Base-by-base conservation (phyloP, 2,888 invertebrate species). In the Aspidapion aeneum region DNA sequence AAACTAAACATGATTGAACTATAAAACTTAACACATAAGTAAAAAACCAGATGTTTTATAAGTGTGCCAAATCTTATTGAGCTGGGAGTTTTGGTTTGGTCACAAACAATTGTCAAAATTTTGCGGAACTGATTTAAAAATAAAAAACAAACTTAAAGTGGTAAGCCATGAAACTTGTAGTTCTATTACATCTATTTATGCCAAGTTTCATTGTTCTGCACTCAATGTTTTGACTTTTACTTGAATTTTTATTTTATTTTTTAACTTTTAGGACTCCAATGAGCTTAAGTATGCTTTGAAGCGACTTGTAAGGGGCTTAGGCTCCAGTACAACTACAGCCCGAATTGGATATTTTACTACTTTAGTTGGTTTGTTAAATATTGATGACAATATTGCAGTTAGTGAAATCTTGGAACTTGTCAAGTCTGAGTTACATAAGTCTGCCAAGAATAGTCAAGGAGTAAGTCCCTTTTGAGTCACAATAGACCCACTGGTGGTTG, bases 221-320 rank as follows among this genome's bases (percentile, higher is more conserved):
- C n/a, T n/a, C n/a, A n/a, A n/a, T n/a, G n/a, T n/a, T n/a, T n/a
- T n/a, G n/a, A n/a, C n/a, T n/a, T 48, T 48, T 48, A 12, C 22
- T 57, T 57, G 18, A 22, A 55, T 56, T 62, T n/a, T 7, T 58
- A 17, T 56, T 57, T 9, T 57, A 19, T 9, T 19, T 62, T 65
- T 66, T 70, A 52, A 57, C 63, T 77, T 82, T 64, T 73, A 87
- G 90, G 84, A 82, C 72, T 81, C 81, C 71, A 83, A 84, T 74
- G 90, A 91, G 75, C 69, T 87, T 12, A 80, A 84, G 56, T 91
- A 92, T 79, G 84, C 86, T 0, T 74, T 93, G 48, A 86, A 85
- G 67, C 83, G 92, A 70, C 78, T 92, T 57, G 82, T 93, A 1
- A 82, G 90, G 69, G 91, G 92, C 66, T 80, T 91, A 65, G 90